phyloP scores from a whole-genome alignment of 2,113 vertebrate genomes.

The Hemiscyllium ocellatum region DNA sequence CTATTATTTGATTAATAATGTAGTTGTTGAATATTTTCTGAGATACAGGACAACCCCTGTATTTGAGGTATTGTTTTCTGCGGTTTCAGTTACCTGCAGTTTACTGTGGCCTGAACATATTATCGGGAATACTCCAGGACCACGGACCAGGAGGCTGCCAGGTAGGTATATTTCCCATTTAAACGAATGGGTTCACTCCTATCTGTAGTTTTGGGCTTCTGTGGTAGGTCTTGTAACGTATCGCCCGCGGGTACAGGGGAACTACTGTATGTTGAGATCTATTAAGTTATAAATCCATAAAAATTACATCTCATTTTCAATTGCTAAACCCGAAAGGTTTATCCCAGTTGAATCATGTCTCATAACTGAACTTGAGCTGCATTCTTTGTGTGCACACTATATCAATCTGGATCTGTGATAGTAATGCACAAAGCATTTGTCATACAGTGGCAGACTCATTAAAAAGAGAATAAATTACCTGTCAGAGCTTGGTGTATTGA shows the following conservation, averaged over 20 bases:
- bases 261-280: neutral
- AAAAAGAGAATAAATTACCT: constrained; percentile 20
- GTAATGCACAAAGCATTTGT: neutral
- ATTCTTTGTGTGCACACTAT: neutral
- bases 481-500: neutral
- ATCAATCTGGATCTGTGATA: constrained; percentile 5
- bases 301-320: neutral
- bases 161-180: too few species aligned
- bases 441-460: neutral
- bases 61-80: too few species aligned
- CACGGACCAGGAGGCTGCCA: too few species aligned
- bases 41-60: neutral
- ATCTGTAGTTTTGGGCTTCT: too few species aligned
- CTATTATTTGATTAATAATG: neutral
- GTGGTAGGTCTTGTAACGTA: too few species aligned
- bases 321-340: neutral
- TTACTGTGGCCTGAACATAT: too few species aligned
- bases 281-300: neutral
- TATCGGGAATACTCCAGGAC: too few species aligned
- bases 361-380: constrained; percentile 14
- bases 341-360: constrained; percentile 12
- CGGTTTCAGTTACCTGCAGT: too few species aligned
- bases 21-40: neutral
- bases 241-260: too few species aligned
- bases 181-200: too few species aligned